A percentile compares a stretch with the other conserved stretches of the same genome.
phyloP scores from a whole-genome alignment of 2,113 vertebrate genomes.

The Echinops telfairi region DNA sequence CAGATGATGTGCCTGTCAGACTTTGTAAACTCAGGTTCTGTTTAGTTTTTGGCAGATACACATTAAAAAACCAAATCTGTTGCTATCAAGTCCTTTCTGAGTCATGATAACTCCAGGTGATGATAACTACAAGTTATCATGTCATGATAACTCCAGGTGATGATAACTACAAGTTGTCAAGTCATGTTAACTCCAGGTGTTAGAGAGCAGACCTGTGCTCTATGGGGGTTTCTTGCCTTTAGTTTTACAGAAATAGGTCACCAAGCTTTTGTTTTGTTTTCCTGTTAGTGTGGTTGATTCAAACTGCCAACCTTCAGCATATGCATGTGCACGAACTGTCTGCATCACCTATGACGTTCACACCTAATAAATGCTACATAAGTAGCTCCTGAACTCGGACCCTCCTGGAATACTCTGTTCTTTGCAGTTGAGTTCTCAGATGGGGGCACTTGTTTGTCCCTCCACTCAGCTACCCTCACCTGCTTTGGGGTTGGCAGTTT shows the following conservation, averaged over 20 bases:
- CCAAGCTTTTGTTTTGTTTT: neutral
- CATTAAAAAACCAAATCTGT: neutral
- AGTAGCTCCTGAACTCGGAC: conserved; percentile 35
- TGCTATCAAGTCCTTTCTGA: neutral
- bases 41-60: neutral
- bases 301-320: neutral
- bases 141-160: no score
- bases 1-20: neutral
- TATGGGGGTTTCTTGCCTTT: neutral
- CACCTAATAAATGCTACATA: neutral
- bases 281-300: neutral
- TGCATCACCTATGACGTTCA: neutral
- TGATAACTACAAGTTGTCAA: neutral
- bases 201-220: neutral
- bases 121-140: no score
- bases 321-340: neutral
- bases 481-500: conserved; percentile 5
- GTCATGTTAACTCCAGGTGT: neutral
- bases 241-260: neutral
- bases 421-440: conserved; percentile 25
- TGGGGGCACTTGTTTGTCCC: neutral
- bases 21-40: conserved; percentile 7
- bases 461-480: neutral
- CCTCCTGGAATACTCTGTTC: neutral
- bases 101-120: neutral